Percentiles rank a stretch among this genome's conserved stretches.
Conservation (phyloP, 2,888 invertebrate genomes). For the Machimus atricapillus region DNA sequence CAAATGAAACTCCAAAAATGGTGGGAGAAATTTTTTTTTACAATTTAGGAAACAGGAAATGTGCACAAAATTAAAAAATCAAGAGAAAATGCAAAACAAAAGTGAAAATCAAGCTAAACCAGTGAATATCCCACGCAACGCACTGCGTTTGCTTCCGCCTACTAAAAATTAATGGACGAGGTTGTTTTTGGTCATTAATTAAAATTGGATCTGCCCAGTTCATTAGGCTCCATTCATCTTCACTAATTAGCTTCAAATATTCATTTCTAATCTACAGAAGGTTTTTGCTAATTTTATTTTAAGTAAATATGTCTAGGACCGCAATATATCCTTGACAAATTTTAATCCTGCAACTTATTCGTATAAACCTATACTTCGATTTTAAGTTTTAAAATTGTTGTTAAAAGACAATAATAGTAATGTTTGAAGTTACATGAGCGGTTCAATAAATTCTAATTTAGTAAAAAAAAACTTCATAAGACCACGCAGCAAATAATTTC, state of each 20-base stretch:
- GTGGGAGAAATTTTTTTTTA: background rate
- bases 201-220: background rate
- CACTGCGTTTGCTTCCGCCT: background rate
- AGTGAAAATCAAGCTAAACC: background rate
- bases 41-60: background rate
- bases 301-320: too few relatives aligned
- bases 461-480: too few relatives aligned
- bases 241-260: background rate
- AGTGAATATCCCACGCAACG: background rate
- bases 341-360: too few relatives aligned
- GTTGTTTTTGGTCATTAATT: background rate
- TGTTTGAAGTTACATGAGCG: too few relatives aligned
- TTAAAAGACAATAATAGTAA: too few relatives aligned
- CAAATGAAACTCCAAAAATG: background rate
- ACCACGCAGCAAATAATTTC: too few relatives aligned
- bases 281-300: background rate
- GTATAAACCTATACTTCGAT: too few relatives aligned
- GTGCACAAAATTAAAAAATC: background rate
- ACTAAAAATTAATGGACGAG: background rate
- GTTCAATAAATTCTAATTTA: too few relatives aligned
- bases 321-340: too few relatives aligned
- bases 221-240: background rate
- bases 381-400: too few relatives aligned
- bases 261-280: background rate
- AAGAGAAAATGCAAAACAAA: background rate